Conservation (phyloP, 2,888 invertebrate species). For the Drosophila neutralis region DNA sequence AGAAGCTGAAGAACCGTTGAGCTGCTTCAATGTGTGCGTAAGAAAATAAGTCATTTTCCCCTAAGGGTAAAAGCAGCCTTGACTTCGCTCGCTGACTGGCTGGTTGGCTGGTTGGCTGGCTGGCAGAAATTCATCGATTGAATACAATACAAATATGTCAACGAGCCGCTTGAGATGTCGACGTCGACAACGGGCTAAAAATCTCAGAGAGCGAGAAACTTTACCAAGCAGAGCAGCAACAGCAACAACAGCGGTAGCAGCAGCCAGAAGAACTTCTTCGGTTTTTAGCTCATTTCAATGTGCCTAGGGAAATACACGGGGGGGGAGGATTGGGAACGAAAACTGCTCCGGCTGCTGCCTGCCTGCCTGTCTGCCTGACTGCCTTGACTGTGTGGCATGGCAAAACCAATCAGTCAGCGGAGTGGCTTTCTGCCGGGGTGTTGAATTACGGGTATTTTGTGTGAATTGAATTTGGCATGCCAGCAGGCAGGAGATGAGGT, state of each 20-base stretch:
- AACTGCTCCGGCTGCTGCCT: constrained; percentile 13
- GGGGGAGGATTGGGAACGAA: constrained; percentile 6
- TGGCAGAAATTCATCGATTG: constrained; percentile 77
- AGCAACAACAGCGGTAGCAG: constrained; percentile 1
- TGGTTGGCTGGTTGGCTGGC: constrained; percentile 33
- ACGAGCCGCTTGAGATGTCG: constrained; percentile 81
- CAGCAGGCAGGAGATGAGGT: constrained; percentile 15
- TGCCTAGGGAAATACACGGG: constrained; percentile 52
- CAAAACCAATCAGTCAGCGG: constrained; percentile 78
- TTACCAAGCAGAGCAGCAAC: constrained; percentile 19
- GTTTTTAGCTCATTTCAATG: constrained; percentile 72
- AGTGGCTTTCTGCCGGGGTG: constrained; percentile 73
- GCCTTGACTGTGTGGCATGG: constrained; percentile 27
- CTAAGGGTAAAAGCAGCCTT: constrained; percentile 59
- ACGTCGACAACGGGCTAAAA: constrained; percentile 55
- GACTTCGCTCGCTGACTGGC: constrained; percentile 37
- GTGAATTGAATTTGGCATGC: constrained; percentile 78
- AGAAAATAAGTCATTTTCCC: constrained; percentile 82
- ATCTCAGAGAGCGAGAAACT: constrained; percentile 65
- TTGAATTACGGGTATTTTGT: constrained; percentile 80
- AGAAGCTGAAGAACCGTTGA: constrained; percentile 27
- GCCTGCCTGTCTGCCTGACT: background rate
- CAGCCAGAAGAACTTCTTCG: constrained; percentile 8
- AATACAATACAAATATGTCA: constrained; percentile 81
- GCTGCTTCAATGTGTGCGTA: constrained; percentile 75